These are phyloP conservation scores for Antheraea mylitta DNA, from an alignment of 1,140 invertebrate species.

Conservation along the genomic window DNA sequence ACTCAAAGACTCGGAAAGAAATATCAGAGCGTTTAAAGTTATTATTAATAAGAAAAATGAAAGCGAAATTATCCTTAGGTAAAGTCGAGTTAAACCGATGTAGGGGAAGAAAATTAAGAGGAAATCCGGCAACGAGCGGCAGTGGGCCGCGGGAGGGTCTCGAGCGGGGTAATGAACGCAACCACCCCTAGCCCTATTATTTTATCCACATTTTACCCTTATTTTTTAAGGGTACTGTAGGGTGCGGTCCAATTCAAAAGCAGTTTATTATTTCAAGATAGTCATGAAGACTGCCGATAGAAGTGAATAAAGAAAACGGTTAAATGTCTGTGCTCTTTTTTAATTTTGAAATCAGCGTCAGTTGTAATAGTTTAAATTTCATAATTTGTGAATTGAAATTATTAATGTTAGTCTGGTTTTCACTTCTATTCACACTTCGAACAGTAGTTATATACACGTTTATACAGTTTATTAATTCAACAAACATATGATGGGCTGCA, in stretches of 20 bases:
- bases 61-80: conserved; percentile 12
- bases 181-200: conserved; percentile 21
- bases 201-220: conserved; percentile 27
- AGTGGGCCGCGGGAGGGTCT: neutral
- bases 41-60: conserved; percentile 11
- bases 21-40: neutral
- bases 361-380: no score
- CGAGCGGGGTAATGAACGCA: conserved; percentile 13
- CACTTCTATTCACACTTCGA: no score
- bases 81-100: conserved; percentile 19
- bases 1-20: neutral
- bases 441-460: no score
- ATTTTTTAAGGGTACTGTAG: conserved; percentile 18
- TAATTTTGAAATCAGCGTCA: no score
- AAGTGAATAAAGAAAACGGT: no score
- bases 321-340: no score
- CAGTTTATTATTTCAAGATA: no score
- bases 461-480: no score
- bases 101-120: conserved; percentile 23
- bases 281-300: no score
- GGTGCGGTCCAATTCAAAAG: neutral
- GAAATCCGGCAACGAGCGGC: conserved; percentile 8
- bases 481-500: no score
- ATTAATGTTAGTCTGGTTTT: no score
- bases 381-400: no score